Evolutionary conservation across 2,113 vertebrate species (phyloP).

Genomic region (Gobiocypris rarus): DNA sequence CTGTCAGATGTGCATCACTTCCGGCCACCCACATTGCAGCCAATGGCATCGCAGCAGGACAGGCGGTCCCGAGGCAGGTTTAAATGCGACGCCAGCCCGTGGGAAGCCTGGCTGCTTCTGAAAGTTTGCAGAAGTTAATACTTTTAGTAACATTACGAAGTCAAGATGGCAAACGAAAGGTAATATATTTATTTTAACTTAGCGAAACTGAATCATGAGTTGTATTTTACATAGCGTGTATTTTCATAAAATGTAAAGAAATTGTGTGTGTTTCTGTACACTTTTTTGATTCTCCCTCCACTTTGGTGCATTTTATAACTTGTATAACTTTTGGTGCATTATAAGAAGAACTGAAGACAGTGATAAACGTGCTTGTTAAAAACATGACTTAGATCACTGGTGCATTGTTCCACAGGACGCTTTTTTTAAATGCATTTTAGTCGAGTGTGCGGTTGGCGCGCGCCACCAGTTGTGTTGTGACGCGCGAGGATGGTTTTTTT

Average conservation of each 20-base stretch:
- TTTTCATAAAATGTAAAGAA: background rate
- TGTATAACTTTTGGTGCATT: background rate
- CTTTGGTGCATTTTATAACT: background rate
- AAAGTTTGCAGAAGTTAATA: background rate
- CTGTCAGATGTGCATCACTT: background rate
- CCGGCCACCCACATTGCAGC: background rate
- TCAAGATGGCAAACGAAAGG: conserved; percentile 65
- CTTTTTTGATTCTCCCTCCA: conserved; percentile 28
- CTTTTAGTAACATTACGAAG: background rate
- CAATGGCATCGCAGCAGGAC: conserved; percentile 29
- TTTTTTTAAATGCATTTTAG: background rate
- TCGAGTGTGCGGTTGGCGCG: background rate
- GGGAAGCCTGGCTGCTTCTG: background rate
- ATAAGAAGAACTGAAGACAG: background rate
- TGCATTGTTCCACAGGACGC: background rate
- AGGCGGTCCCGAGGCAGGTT: conserved; percentile 50
- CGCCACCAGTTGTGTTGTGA: background rate
- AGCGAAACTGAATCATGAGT: background rate
- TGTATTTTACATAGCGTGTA: background rate
- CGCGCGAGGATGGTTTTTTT: background rate
- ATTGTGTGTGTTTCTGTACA: background rate
- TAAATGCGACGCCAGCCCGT: conserved; percentile 44
- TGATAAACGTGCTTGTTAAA: background rate
- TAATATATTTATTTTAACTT: conserved; percentile 36
- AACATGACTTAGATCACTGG: background rate